Conservation (phyloP, 2,888 invertebrate genomes). For the Melanophora roralis region DNA sequence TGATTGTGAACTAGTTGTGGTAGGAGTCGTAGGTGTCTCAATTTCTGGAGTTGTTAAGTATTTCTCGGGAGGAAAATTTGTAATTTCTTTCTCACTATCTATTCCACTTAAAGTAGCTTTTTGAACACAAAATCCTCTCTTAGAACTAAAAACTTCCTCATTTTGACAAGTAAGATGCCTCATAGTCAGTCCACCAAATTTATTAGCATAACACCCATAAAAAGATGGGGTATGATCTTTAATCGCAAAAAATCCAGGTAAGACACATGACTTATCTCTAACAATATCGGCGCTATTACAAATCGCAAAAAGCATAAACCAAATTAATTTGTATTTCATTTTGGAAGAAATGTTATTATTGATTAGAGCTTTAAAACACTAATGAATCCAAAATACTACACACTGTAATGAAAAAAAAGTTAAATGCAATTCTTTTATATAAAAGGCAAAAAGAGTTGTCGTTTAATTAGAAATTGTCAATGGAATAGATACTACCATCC, state of each 20-base stretch:
- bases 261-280: constrained; percentile 55
- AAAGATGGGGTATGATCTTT: constrained; percentile 64
- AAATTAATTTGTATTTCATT: constrained; percentile 51
- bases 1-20: no score
- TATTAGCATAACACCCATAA: constrained; percentile 63
- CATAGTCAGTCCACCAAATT: constrained; percentile 62
- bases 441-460: neutral
- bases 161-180: constrained; percentile 63
- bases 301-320: constrained; percentile 15
- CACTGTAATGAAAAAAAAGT: constrained; percentile 66
- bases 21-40: no score
- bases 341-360: no score
- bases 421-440: constrained; percentile 67
- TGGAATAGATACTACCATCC: neutral
- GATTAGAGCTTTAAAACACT: constrained; percentile 6
- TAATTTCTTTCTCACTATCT: neutral
- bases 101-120: neutral
- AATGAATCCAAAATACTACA: neutral
- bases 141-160: constrained; percentile 62
- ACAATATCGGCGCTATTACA: constrained; percentile 2
- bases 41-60: neutral
- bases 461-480: neutral
- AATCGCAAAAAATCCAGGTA: constrained; percentile 63
- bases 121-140: constrained; percentile 60
- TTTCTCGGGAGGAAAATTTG: constrained; percentile 10